Evolutionary conservation across 2,113 vertebrate species (phyloP).

Genomic region (Ciconia stormi): DNA sequence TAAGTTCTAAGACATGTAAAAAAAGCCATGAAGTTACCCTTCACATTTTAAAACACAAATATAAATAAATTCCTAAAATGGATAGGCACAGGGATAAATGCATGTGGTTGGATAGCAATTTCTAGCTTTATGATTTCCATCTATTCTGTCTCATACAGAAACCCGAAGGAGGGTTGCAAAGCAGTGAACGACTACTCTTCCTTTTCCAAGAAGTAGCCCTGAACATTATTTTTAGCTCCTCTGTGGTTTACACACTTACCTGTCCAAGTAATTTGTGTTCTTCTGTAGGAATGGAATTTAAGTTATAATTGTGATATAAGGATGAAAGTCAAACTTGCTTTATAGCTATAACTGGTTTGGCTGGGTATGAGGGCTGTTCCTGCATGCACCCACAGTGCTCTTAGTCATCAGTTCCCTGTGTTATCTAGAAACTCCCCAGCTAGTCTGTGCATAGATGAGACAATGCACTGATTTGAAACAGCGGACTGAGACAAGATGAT

Average conservation of each 20-base stretch:
- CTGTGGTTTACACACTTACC: background rate
- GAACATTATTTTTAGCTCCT: background rate
- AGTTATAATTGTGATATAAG: background rate
- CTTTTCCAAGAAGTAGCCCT: background rate
- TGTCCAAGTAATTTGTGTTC: background rate
- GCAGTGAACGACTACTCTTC: background rate
- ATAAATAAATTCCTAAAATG: background rate
- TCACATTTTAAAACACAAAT: background rate
- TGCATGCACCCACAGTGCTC: background rate
- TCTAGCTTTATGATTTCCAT: background rate
- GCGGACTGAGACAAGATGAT: background rate
- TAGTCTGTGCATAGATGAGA: background rate
- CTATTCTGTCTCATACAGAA: background rate
- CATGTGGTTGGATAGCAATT: background rate
- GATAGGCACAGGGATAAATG: background rate
- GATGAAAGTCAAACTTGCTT: background rate
- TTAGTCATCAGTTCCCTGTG: background rate
- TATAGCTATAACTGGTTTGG: background rate
- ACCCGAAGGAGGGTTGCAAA: background rate
- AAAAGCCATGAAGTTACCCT: background rate
- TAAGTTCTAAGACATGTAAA: background rate
- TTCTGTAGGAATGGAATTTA: background rate
- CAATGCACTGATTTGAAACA: background rate
- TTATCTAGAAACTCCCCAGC: background rate
- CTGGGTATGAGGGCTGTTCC: background rate